Evolutionary conservation across 1,140 invertebrate species (phyloP).

Genomic region (Nasonia giraulti): DNA sequence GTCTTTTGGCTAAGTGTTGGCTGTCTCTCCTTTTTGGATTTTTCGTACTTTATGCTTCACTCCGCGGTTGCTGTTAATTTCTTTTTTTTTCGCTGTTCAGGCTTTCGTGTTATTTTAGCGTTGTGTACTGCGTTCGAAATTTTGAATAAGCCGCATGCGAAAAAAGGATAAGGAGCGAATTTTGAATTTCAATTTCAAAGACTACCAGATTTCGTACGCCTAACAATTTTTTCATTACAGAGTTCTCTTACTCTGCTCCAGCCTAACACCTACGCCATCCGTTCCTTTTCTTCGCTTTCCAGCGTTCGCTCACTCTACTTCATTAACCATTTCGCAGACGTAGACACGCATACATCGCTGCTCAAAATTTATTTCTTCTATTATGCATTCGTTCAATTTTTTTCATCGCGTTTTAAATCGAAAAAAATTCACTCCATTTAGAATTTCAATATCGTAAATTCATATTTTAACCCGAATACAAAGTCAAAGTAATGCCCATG

Average conservation of each 20-base stretch:
- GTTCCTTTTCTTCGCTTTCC: no score
- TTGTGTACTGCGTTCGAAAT: neutral
- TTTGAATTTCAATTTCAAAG: neutral
- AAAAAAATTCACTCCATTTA: no score
- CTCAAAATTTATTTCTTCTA: constrained; percentile 22
- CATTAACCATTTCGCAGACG: constrained; percentile 24
- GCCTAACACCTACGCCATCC: constrained; percentile 45
- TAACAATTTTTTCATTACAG: constrained; percentile 45
- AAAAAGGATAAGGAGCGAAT: no score
- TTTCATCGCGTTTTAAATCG: no score
- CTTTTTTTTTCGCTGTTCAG: no score
- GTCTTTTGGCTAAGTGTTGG: constrained; percentile 3
- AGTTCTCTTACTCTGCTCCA: constrained; percentile 28
- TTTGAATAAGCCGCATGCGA: no score
- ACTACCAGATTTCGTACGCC: constrained; percentile 42
- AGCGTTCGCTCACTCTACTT: constrained; percentile 35
- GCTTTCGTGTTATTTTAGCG: neutral
- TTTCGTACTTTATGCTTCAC: neutral
- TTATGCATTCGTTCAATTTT: no score
- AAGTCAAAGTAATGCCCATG: neutral
- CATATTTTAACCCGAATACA: neutral
- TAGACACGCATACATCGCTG: neutral
- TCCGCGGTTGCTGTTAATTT: neutral
- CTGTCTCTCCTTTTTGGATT: constrained; percentile 34
- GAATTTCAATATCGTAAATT: no score